Conservation (phyloP, 2,888 invertebrate species). For the Drosophila subquinaria region DNA sequence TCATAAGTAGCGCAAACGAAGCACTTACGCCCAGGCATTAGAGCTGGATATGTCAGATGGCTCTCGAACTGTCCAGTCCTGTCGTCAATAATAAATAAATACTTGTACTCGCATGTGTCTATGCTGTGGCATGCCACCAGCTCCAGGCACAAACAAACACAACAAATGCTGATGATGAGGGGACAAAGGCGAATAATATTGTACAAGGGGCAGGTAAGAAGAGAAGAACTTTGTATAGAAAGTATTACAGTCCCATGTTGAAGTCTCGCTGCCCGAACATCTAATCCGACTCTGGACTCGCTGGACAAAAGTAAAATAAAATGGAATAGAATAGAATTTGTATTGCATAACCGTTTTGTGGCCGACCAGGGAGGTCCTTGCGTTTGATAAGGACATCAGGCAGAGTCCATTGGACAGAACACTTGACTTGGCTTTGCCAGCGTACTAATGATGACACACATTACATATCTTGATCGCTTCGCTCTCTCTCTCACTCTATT, state of each 20-base stretch:
- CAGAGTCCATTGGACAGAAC: conserved; percentile 28
- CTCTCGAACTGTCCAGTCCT: conserved; percentile 39
- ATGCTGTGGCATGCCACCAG: conserved; percentile 74
- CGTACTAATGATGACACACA: conserved; percentile 81
- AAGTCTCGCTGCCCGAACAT: conserved; percentile 26
- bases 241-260: conserved; percentile 52
- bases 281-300: conserved; percentile 14
- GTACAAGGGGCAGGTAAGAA: conserved; percentile 37
- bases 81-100: conserved; percentile 72
- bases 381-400: conserved; percentile 57
- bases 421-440: conserved; percentile 60
- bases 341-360: conserved; percentile 70
- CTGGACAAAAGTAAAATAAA: conserved; percentile 19
- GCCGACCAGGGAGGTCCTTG: conserved; percentile 47
- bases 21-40: conserved; percentile 66
- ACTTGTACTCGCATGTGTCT: conserved; percentile 57
- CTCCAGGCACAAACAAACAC: conserved; percentile 12
- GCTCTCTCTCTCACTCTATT: background rate
- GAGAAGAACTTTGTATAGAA: conserved; percentile 42
- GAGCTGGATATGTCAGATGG: conserved; percentile 53
- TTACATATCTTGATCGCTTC: conserved; percentile 71
- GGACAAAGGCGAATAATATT: background rate
- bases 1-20: conserved; percentile 70
- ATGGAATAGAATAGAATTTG: conserved; percentile 54
- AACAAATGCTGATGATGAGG: conserved; percentile 2